Conservation (phyloP, 2,113 vertebrate species). For the Ascaphus truei region DNA sequence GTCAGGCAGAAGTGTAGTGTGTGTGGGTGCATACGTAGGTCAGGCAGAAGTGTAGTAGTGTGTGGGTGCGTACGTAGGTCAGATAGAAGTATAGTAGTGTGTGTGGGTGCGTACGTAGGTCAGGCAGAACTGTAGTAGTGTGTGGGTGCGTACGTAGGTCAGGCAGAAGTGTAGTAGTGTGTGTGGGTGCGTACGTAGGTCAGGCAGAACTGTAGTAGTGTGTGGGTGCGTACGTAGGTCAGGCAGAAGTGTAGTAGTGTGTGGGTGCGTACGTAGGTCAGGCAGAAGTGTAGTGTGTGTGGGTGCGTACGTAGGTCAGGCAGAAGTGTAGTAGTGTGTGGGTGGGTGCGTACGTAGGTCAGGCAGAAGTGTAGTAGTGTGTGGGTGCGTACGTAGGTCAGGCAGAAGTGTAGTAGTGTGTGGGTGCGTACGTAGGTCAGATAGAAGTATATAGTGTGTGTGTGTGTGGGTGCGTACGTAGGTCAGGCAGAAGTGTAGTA, state of each 20-base stretch:
- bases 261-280: too few relatives aligned
- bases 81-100: background rate
- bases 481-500: accelerated
- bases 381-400: background rate
- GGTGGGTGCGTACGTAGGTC: accelerated
- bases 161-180: background rate
- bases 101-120: too few relatives aligned
- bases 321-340: background rate
- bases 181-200: accelerated
- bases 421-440: too few relatives aligned
- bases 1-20: too few relatives aligned
- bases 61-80: background rate
- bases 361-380: background rate
- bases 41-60: background rate
- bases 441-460: too few relatives aligned
- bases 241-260: background rate
- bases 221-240: background rate
- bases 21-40: accelerated
- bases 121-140: too few relatives aligned
- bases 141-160: too few relatives aligned
- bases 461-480: background rate
- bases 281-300: too few relatives aligned
- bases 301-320: too few relatives aligned
- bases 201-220: background rate
- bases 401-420: background rate